These are phyloP conservation scores for Platycercus adscitus DNA, from an alignment of 2,113 vertebrate species.

Conservation along the genomic window DNA sequence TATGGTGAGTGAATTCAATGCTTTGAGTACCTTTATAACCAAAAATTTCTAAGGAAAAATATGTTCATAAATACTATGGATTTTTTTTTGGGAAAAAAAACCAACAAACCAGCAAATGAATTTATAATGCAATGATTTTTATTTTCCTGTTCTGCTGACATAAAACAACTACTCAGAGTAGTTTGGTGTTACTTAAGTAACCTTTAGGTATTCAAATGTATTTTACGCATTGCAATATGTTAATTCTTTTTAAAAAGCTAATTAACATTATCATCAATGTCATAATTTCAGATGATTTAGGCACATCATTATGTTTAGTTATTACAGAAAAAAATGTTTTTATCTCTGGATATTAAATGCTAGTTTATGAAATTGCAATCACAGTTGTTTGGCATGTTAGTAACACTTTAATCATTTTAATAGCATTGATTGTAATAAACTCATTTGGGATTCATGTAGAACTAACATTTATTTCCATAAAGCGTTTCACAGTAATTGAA, in stretches of 20 bases:
- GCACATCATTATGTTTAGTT: constrained; percentile 33
- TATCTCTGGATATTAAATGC: constrained; percentile 45
- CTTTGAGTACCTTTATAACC: neutral
- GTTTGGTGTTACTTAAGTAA: neutral
- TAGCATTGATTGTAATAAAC: constrained; percentile 56
- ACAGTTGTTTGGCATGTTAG: constrained; percentile 53
- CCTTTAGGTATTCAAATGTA: neutral
- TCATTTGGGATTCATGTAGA: constrained; percentile 60
- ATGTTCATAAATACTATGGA: neutral
- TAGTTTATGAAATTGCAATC: constrained; percentile 33
- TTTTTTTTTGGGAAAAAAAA: neutral
- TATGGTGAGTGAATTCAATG: neutral
- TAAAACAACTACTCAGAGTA: neutral
- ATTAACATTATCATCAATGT: constrained; percentile 20
- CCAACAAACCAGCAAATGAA: neutral
- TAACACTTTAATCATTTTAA: constrained; percentile 54
- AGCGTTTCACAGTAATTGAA: constrained; percentile 58
- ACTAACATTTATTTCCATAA: constrained; percentile 70
- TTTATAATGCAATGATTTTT: neutral
- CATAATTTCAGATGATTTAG: constrained; percentile 47
- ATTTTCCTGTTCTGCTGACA: neutral
- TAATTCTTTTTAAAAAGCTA: neutral
- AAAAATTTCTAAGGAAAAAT: neutral
- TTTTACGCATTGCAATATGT: neutral
- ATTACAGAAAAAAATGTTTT: neutral